A percentile compares a stretch with the other conserved stretches of the same genome.
Conservation (phyloP, 2,113 vertebrate genomes). For the Ameiurus melas region DNA sequence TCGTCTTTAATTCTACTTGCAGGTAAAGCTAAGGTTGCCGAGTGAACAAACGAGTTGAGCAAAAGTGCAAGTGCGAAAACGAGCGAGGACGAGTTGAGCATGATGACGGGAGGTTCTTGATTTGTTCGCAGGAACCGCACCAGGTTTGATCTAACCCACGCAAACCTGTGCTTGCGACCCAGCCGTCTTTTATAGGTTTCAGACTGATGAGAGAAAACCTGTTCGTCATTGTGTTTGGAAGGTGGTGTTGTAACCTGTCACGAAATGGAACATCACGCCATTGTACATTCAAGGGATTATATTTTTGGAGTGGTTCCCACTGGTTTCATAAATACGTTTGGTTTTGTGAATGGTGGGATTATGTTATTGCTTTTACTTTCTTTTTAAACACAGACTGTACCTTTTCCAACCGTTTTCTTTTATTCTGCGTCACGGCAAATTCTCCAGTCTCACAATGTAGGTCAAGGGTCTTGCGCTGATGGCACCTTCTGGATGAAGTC, state of each 20-base stretch:
- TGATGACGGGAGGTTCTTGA: slow-evolving; percentile 62
- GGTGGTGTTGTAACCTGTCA: not conserved
- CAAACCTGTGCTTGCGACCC: not conserved
- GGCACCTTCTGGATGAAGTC: not conserved
- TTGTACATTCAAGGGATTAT: slow-evolving; percentile 32
- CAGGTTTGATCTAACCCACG: not conserved
- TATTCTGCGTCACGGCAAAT: slow-evolving; percentile 3
- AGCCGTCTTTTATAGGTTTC: slow-evolving; percentile 61
- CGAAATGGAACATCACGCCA: not conserved
- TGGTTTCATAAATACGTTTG: not conserved
- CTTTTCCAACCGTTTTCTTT: slow-evolving; percentile 29
- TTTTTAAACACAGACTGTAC: slow-evolving; percentile 4
- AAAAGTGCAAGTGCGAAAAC: slow-evolving; percentile 79
- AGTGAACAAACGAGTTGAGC: slow-evolving; percentile 74
- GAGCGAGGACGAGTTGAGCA: slow-evolving; percentile 68
- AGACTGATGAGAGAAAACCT: not conserved
- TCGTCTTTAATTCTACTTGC: slow-evolving; percentile 71
- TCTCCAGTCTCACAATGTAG: slow-evolving; percentile 5
- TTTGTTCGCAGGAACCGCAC: slow-evolving; percentile 18
- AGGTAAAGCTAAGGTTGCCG: slow-evolving; percentile 72
- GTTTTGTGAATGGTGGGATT: slow-evolving; percentile 43
- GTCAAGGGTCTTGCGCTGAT: slow-evolving; percentile 46
- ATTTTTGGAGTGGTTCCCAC: slow-evolving; percentile 5
- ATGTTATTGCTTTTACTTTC: slow-evolving; percentile 45
- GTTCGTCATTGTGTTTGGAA: not conserved